These are phyloP conservation scores for Fragum sueziense DNA, from an alignment of 2,888 invertebrate genomes.

Conservation along the genomic window DNA sequence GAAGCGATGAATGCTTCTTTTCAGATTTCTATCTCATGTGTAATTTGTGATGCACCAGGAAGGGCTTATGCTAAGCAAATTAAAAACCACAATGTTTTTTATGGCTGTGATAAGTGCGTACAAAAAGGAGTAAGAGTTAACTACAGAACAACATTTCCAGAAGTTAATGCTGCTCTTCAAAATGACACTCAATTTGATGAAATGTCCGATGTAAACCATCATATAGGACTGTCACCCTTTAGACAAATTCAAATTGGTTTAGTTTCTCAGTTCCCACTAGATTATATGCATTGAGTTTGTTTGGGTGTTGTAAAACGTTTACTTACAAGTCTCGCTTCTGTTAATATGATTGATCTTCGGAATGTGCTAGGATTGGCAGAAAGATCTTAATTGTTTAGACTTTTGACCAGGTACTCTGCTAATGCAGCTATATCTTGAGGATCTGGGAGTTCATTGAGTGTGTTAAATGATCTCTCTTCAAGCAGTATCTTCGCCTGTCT, in stretches of 20 bases:
- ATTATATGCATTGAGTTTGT: slow-evolving; percentile 76
- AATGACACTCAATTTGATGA: slow-evolving; percentile 54
- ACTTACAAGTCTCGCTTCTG: slow-evolving; percentile 35
- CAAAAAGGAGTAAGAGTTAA: slow-evolving; percentile 15
- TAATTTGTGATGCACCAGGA: slow-evolving; percentile 38
- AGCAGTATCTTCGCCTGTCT: slow-evolving; percentile 18
- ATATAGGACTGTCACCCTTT: slow-evolving; percentile 55
- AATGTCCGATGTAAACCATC: slow-evolving; percentile 55
- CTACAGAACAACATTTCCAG: slow-evolving; percentile 52
- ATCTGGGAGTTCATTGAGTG: slow-evolving; percentile 7
- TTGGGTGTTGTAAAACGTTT: slow-evolving; percentile 73
- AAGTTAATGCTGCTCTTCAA: slow-evolving; percentile 45
- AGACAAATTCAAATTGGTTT: slow-evolving; percentile 56
- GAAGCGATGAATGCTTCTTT: not conserved
- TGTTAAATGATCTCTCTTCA: slow-evolving; percentile 31
- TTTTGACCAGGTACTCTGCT: slow-evolving; percentile 32
- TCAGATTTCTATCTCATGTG: slow-evolving; percentile 24
- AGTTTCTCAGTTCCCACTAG: slow-evolving; percentile 68
- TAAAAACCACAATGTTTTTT: slow-evolving; percentile 30
- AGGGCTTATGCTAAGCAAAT: slow-evolving; percentile 26
- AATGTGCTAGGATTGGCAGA: not conserved
- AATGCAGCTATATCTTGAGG: slow-evolving; percentile 36
- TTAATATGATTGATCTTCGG: not conserved
- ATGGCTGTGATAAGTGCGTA: slow-evolving; percentile 33
- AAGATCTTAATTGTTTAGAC: slow-evolving; percentile 2